phyloP scores from a whole-genome alignment of 2,113 vertebrate species.

The Trogon surrucura region DNA sequence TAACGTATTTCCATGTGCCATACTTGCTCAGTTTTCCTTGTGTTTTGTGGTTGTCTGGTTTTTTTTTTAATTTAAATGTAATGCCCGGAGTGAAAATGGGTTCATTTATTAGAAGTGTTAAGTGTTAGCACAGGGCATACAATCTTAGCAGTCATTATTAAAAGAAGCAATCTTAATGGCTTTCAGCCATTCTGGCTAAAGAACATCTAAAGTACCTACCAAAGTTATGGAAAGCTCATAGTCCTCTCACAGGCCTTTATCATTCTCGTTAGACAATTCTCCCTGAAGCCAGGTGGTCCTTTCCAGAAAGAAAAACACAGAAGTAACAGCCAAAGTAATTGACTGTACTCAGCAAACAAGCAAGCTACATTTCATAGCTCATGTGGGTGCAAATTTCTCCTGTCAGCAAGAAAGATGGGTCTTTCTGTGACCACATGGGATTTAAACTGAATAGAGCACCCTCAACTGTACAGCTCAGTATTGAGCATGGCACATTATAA shows the following conservation, averaged over 20 bases:
- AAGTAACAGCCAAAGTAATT: not conserved
- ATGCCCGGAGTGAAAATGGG: not conserved
- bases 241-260: not conserved
- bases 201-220: not conserved
- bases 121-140: not conserved
- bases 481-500: not conserved
- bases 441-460: not conserved
- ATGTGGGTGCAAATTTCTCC: not conserved
- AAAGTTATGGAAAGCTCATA: not conserved
- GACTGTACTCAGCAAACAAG: not conserved
- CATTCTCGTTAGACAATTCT: not conserved
- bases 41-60: not conserved
- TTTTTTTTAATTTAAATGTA: not conserved
- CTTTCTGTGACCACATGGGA: not conserved
- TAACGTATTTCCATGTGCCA: not conserved
- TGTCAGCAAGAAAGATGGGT: not conserved
- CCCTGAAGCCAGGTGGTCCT: not conserved
- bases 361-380: not conserved
- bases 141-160: not conserved
- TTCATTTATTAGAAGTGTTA: not conserved
- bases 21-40: rapidly evolving
- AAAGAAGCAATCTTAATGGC: not conserved
- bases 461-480: not conserved
- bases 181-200: not conserved
- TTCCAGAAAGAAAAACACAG: not conserved